Evolutionary conservation across 2,888 invertebrate genomes (phyloP).

Genomic region (Caenorhabditis sulstoni): DNA sequence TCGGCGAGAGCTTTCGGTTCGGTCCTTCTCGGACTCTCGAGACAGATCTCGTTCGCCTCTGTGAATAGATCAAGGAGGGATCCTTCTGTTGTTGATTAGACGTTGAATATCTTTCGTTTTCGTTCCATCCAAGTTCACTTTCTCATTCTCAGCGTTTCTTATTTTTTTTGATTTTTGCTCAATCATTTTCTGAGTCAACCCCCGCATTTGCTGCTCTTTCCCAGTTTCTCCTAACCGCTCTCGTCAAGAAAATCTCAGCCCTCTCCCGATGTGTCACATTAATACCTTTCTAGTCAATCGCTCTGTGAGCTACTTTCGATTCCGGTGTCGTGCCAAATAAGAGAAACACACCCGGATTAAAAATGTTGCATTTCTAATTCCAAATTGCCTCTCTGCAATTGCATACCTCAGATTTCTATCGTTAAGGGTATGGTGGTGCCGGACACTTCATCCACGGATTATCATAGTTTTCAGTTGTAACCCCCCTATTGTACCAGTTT

Average conservation of each 20-base stretch:
- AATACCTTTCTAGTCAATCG: slow-evolving; percentile 30
- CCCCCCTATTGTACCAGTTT: slow-evolving; percentile 5
- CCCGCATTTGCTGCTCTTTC: not conserved
- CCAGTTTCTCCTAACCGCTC: slow-evolving; percentile 18
- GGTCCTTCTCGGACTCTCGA: slow-evolving; percentile 16
- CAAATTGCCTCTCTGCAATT: too few relatives aligned
- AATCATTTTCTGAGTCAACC: slow-evolving; percentile 34
- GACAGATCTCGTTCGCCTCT: slow-evolving; percentile 38
- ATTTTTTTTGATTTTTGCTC: slow-evolving; percentile 22
- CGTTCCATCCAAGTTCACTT: slow-evolving; percentile 8
- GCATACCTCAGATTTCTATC: slow-evolving; percentile 29
- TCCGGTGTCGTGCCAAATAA: too few relatives aligned
- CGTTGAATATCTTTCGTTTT: slow-evolving; percentile 28
- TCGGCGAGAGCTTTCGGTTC: not conserved
- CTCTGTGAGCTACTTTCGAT: not conserved
- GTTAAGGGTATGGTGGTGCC: slow-evolving; percentile 48
- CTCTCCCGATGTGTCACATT: slow-evolving; percentile 39
- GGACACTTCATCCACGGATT: slow-evolving; percentile 34
- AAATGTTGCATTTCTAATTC: too few relatives aligned
- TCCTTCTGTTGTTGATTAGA: slow-evolving; percentile 48
- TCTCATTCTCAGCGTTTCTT: slow-evolving; percentile 18
- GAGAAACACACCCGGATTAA: too few relatives aligned
- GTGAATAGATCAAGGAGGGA: slow-evolving; percentile 1
- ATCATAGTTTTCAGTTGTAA: slow-evolving; percentile 23
- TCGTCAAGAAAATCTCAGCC: slow-evolving; percentile 46